A percentile compares a stretch with the other conserved stretches of the same genome.
phyloP scores from a whole-genome alignment of 2,113 vertebrate species.

The Narcine bancroftii region DNA sequence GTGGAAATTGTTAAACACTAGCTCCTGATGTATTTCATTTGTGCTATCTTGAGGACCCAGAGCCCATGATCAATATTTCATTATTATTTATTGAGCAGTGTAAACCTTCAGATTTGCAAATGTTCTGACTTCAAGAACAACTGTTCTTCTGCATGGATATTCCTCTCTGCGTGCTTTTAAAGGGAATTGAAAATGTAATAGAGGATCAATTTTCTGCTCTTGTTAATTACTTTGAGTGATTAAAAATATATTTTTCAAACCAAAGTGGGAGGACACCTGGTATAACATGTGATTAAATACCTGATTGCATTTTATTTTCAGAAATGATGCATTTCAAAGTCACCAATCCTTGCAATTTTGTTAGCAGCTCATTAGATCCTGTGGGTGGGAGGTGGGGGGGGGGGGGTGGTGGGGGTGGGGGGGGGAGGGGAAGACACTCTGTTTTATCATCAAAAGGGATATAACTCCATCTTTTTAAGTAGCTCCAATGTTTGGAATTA shows the following conservation, averaged over 20 bases:
- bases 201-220: neutral
- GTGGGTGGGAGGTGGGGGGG: no score
- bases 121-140: neutral
- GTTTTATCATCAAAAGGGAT: neutral
- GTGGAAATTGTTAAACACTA: neutral
- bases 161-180: neutral
- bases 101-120: constrained; percentile 5
- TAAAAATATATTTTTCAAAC: neutral
- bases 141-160: neutral
- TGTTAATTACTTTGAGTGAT: neutral
- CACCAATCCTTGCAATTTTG: neutral
- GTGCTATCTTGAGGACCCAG: neutral
- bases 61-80: neutral
- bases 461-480: neutral
- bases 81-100: constrained; percentile 4
- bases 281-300: neutral
- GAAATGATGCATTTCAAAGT: neutral
- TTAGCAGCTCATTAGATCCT: neutral
- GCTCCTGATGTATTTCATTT: neutral
- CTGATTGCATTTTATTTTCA: neutral
- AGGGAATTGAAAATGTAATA: neutral
- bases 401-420: no score
- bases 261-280: neutral
- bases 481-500: neutral
- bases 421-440: neutral